Conservation (phyloP, 2,888 invertebrate species). For the Sturmia bella region DNA sequence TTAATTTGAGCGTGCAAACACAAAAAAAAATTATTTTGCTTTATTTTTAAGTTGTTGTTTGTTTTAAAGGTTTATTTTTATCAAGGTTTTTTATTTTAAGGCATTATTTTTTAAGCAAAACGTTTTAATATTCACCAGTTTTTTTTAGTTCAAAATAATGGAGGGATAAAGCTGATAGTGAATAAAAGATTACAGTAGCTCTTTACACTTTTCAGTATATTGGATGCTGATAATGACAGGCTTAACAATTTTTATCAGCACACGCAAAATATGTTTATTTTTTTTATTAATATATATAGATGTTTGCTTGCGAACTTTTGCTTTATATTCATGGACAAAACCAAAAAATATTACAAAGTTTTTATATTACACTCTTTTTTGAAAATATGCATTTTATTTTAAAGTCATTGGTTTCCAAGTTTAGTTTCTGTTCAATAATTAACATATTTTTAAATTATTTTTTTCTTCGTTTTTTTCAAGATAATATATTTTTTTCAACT, state of each 20-base stretch:
- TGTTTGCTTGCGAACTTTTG: no score
- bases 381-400: background rate
- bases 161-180: slow-evolving; percentile 36
- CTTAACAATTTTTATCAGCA: slow-evolving; percentile 22
- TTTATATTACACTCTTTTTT: no score
- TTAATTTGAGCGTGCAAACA: slow-evolving; percentile 23
- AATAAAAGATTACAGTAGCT: slow-evolving; percentile 34
- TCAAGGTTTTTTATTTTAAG: slow-evolving; percentile 24
- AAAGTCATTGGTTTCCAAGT: background rate
- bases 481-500: background rate
- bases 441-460: background rate
- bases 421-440: background rate
- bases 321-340: no score
- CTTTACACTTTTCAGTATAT: slow-evolving; percentile 23
- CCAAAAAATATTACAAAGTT: no score
- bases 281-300: no score
- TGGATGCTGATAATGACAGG: background rate
- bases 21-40: background rate
- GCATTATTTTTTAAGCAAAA: slow-evolving; percentile 12
- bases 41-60: slow-evolving; percentile 31
- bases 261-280: no score
- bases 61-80: slow-evolving; percentile 20
- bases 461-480: background rate
- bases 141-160: slow-evolving; percentile 30
- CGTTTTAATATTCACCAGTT: slow-evolving; percentile 27